These are phyloP conservation scores for Psittacula echo DNA, from an alignment of 2,797 vertebrate species.

Conservation along the genomic window DNA sequence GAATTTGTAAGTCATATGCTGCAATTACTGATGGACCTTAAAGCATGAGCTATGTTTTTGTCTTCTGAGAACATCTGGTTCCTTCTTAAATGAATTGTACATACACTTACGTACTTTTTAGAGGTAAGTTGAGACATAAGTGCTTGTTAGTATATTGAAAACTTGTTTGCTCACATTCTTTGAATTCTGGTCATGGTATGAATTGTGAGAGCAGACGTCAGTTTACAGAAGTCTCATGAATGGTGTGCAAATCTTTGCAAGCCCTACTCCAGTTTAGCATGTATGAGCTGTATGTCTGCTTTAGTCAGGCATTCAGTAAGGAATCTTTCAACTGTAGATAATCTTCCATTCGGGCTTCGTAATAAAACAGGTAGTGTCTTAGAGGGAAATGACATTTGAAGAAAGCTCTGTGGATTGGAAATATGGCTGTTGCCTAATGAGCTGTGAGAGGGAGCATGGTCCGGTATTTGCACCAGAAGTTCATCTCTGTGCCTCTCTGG, in stretches of 20 bases:
- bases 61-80: background rate
- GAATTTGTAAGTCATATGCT: background rate
- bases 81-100: background rate
- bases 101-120: background rate
- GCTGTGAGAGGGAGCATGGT: background rate
- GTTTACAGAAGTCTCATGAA: background rate
- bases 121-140: background rate
- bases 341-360: background rate
- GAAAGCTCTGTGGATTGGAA: background rate
- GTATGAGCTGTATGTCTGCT: background rate
- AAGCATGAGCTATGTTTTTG: background rate
- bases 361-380: background rate
- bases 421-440: background rate
- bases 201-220: background rate
- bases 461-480: background rate
- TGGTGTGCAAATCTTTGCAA: background rate
- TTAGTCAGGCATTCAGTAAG: background rate
- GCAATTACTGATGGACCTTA: background rate
- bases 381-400: background rate
- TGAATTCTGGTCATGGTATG: constrained; percentile 8
- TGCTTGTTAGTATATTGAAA: background rate
- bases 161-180: constrained; percentile 41
- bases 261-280: background rate
- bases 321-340: background rate
- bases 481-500: accelerated